Evolutionary conservation across 1,140 invertebrate species (phyloP), one percentile per base, ranked within the genome.

Genomic region (Pinna nobilis): DNA sequence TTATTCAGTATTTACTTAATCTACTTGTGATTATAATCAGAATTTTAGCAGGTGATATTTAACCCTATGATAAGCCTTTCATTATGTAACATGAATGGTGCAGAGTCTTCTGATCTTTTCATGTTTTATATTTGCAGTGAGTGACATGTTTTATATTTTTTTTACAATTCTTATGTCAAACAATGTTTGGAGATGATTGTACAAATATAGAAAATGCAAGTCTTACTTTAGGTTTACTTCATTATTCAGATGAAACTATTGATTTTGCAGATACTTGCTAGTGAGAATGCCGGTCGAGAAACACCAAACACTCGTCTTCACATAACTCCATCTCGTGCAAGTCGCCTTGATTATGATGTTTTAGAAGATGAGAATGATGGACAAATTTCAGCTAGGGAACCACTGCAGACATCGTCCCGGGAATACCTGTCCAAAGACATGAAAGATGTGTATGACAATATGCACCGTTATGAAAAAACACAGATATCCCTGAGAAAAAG

Each of bases 371-470:
- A 57, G 3, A 65, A 61, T 15, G 75, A 80, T 28, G 78, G 69
- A n/a, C 79, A 82, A 60, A 75, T 77, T 13, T 77, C 74, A 28
- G 77, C 79, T 30, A 39, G 79, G 20, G 81, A 81, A 59, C 78
- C 78, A 6, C 49, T 78, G 18, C 74, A 76, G 49, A 76, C 75
- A 60, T 61, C 59, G 3, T 18, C 18, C 28, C 39, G 79, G 25
- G 81, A 81, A 13, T 76, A 74, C 41, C 55, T 70, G 50, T 55
- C 65, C 11, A 74, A 77, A 60, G n/a, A n/a, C n/a, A n/a, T n/a
- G n/a, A 73, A 79, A 37, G 68, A 60, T 37, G 71, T 76, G 47
- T 78, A 81, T 41, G 60, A 76, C 33, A 75, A 71, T 67, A 77
- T 74, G 37, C 65, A 67, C 25, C 67, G 73, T 33, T 80, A 78